Base-by-base conservation (phyloP, 2,797 vertebrate genomes). In the Peromyscus nudipes region DNA sequence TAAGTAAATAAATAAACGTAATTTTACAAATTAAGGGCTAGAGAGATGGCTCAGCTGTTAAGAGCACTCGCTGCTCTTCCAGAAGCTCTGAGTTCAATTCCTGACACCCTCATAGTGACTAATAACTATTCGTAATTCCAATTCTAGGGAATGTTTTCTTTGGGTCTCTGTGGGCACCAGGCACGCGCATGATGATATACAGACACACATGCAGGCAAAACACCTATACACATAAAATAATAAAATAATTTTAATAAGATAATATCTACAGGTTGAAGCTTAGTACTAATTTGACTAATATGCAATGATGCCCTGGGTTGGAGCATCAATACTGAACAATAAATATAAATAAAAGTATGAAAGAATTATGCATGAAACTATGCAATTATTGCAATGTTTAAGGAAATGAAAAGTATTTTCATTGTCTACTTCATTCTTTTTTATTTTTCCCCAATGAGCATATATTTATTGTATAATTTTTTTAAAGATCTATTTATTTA, bases 401-500 rank as follows among this genome's bases (percentile, higher is more conserved):
- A 80, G 29, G 23, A 10, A 52, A 31, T n/a, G 5, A 52, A 79
- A 88, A 60, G 27, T 43, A 60, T 49, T 9, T 85, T 84, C 27
- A 43, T 73, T 95, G 29, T 55, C n/a, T 86, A 40, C 2, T n/a
- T 82, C 40, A 52, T 27, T 25, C 5, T 0, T 75, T n/a, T 89
- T 40, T 85, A 43, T 29, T 92, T 86, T 90, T 86, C 71, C 49
- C 60, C 34, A 37, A 0, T 65, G 23, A 92, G 29, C 49, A 34
- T 73, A 2, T 83, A 73, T 83, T 65, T 91, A 80, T 23, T 79
- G 55, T 67, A 60, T 86, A 75, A 90, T 94, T 89, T 89, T 81
- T 46, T 46, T 46, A 46, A 46, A 46, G 43, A 46, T 46, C 43
- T 46, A 46, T 46, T 46, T 46, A 46, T 46, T 46, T 46, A 46